Percentiles rank a stretch among this genome's conserved stretches.
These are phyloP conservation scores for Myiozetetes cayanensis DNA, from an alignment of 2,113 vertebrate species.

Conservation along the genomic window DNA sequence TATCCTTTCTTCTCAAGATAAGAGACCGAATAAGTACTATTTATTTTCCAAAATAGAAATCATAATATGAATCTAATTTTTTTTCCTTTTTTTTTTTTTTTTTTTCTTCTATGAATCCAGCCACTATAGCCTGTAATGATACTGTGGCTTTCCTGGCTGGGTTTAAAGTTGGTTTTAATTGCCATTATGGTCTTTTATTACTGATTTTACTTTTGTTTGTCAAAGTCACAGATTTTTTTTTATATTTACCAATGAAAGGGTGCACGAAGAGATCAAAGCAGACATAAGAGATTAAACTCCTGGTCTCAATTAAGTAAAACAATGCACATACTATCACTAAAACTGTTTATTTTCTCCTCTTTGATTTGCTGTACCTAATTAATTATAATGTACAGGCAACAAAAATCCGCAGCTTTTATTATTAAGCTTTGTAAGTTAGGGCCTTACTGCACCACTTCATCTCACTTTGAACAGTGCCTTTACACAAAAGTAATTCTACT, in stretches of 20 bases:
- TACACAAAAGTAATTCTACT: not conserved
- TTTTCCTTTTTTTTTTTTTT: not conserved
- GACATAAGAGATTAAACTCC: not conserved
- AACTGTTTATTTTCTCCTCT: not conserved
- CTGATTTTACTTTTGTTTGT: not conserved
- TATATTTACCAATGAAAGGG: not conserved
- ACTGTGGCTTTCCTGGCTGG: not conserved
- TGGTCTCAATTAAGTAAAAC: not conserved
- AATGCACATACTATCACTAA: not conserved
- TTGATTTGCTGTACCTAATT: slow-evolving; percentile 7
- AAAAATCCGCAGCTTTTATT: not conserved
- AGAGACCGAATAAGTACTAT: not conserved
- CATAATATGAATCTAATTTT: not conserved
- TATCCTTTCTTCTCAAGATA: not conserved
- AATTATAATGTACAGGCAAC: not conserved
- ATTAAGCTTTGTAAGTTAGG: not conserved
- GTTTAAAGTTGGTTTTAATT: not conserved
- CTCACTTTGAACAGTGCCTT: not conserved
- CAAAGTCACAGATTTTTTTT: not conserved
- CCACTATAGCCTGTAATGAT: not conserved
- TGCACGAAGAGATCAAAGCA: not conserved
- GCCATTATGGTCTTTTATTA: not conserved
- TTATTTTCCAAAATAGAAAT: not conserved
- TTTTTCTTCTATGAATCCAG: not conserved
- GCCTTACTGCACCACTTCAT: not conserved